Conservation (phyloP, 2,113 vertebrate genomes). For the Aphelocoma coerulescens region DNA sequence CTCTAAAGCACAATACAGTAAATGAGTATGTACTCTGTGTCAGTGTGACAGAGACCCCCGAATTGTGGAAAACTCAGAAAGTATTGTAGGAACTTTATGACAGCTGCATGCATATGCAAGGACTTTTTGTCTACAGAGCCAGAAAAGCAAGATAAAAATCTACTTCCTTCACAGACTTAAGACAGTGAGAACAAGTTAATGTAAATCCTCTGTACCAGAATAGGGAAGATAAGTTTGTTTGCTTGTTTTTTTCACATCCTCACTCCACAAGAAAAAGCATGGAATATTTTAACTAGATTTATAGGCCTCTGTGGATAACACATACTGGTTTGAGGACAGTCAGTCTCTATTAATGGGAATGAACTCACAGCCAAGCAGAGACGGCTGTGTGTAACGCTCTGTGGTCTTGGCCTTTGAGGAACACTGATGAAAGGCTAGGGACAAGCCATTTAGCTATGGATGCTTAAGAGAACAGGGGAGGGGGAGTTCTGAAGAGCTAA, state of each 20-base stretch:
- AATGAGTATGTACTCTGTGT: neutral
- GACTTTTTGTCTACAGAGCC: neutral
- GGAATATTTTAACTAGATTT: neutral
- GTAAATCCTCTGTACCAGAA: neutral
- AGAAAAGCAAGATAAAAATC: neutral
- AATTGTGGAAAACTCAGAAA: neutral
- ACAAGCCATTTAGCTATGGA: neutral
- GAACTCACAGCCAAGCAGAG: neutral
- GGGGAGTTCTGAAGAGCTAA: neutral
- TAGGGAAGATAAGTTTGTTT: neutral
- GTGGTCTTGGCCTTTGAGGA: neutral
- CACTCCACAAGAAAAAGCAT: neutral
- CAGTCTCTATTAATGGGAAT: neutral
- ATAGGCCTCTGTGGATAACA: neutral
- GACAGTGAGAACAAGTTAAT: neutral
- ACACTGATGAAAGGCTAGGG: neutral
- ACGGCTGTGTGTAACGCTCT: rapidly evolving
- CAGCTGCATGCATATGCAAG: neutral
- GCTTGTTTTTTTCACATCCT: neutral
- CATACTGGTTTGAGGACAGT: neutral
- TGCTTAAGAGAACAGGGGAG: neutral
- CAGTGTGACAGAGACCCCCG: neutral
- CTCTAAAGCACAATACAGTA: neutral
- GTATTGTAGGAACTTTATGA: neutral
- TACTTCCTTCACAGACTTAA: neutral